Conservation (phyloP, 2,888 invertebrate genomes). For the Nomada ferruginata region DNA sequence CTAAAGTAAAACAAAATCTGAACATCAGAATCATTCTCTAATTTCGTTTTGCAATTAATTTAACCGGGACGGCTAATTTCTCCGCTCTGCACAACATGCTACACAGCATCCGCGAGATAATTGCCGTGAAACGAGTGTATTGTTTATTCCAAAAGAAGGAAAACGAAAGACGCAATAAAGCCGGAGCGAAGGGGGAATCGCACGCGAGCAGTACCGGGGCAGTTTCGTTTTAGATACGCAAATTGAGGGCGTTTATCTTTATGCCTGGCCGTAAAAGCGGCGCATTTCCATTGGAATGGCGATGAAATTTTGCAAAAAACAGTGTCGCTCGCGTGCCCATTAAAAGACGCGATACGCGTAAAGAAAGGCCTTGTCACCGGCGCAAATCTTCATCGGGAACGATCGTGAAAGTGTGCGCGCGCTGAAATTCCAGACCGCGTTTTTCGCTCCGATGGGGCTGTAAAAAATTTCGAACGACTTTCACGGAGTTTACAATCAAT, state of each 20-base stretch:
- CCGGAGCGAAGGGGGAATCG: neutral
- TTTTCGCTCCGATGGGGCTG: constrained; percentile 47
- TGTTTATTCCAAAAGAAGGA: neutral
- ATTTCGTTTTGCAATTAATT: too few species aligned
- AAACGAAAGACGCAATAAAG: neutral
- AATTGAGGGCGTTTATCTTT: constrained; percentile 38
- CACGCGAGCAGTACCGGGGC: neutral
- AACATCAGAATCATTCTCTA: too few species aligned
- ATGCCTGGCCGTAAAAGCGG: constrained; percentile 3
- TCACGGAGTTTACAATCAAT: constrained; percentile 46
- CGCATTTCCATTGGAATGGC: constrained; percentile 7
- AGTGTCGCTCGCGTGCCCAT: constrained; percentile 25
- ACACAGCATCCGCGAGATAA: neutral
- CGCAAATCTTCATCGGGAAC: constrained; percentile 39
- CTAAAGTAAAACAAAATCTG: too few species aligned
- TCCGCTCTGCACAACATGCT: too few species aligned
- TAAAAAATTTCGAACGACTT: constrained; percentile 39
- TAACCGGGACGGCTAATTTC: too few species aligned
- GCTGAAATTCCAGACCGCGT: constrained; percentile 52
- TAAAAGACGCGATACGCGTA: constrained; percentile 14
- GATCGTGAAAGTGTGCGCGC: constrained; percentile 55
- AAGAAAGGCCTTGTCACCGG: constrained; percentile 17
- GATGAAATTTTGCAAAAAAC: constrained; percentile 26
- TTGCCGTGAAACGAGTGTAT: neutral
- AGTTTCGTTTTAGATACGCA: constrained; percentile 15